Evolutionary conservation across 1,140 invertebrate species (phyloP).

Genomic region (Calliopsis andreniformis): DNA sequence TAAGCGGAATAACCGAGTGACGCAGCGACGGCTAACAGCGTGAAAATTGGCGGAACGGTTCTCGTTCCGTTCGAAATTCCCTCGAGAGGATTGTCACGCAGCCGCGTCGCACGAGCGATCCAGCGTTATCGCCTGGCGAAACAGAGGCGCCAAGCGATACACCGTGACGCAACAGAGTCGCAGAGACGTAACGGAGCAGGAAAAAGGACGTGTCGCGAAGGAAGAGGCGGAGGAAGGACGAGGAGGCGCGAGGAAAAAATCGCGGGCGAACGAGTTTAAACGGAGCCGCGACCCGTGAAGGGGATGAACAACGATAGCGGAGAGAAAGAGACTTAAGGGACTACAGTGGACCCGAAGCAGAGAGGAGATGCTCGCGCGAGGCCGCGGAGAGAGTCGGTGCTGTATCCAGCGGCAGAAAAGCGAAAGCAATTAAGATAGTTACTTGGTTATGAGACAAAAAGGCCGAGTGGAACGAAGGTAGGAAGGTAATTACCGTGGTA

Average conservation of each 20-base stretch:
- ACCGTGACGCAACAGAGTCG: not conserved
- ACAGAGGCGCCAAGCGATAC: not conserved
- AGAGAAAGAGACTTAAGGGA: not conserved
- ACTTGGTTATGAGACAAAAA: slow-evolving; percentile 76
- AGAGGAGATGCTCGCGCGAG: not conserved
- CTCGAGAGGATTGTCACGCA: slow-evolving; percentile 51
- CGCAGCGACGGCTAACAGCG: slow-evolving; percentile 46
- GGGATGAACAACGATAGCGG: slow-evolving; percentile 24
- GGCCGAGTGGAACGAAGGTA: slow-evolving; percentile 65
- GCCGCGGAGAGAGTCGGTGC: slow-evolving; percentile 15
- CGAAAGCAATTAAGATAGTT: slow-evolving; percentile 76
- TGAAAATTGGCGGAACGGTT: slow-evolving; percentile 59
- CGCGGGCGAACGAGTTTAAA: slow-evolving; percentile 37
- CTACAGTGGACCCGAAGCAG: not conserved
- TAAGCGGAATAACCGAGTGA: slow-evolving; percentile 48
- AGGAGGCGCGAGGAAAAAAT: not conserved
- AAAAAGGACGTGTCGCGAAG: not conserved
- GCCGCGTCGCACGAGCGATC: slow-evolving; percentile 40
- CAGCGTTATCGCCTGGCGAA: slow-evolving; percentile 35
- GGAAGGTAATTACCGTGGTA: slow-evolving; percentile 76
- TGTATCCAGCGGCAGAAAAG: slow-evolving; percentile 66
- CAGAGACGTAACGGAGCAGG: not conserved
- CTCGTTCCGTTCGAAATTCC: slow-evolving; percentile 55
- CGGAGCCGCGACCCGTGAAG: slow-evolving; percentile 18
- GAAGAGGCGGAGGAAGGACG: not conserved